Percentiles rank a stretch among this genome's conserved stretches.
phyloP scores from a whole-genome alignment of 2,888 invertebrate species.

The Diaprepes abbreviatus region DNA sequence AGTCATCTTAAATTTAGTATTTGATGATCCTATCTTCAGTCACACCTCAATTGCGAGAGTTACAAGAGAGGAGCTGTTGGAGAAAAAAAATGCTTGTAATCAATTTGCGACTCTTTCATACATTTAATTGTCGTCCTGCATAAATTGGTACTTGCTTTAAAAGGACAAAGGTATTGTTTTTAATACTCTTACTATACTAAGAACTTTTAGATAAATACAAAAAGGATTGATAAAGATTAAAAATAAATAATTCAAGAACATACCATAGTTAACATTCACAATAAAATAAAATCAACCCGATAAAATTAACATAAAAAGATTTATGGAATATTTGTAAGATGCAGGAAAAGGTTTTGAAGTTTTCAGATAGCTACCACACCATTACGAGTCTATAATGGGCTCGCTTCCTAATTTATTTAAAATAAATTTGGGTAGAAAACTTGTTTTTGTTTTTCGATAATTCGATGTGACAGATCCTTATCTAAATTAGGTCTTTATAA shows the following conservation, averaged over 20 bases:
- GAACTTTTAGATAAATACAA: too few species aligned
- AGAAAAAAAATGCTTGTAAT: too few species aligned
- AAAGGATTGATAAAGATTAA: too few species aligned
- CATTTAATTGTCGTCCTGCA: too few species aligned
- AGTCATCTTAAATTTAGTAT: too few species aligned
- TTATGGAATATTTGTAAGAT: constrained; percentile 42
- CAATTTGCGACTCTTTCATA: too few species aligned
- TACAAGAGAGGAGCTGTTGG: too few species aligned
- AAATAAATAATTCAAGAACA: constrained; percentile 29
- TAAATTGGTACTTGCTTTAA: too few species aligned
- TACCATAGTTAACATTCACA: background rate
- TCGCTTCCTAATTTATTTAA: constrained; percentile 45
- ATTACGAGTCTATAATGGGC: constrained; percentile 41
- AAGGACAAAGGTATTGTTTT: too few species aligned
- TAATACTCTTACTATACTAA: too few species aligned
- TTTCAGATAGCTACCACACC: constrained; percentile 45
- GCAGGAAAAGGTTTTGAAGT: constrained; percentile 39
- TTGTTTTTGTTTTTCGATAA: constrained; percentile 37
- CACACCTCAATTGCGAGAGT: too few species aligned
- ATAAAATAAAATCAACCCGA: constrained; percentile 28
- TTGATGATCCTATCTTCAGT: too few species aligned
- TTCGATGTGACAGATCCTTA: constrained; percentile 36
- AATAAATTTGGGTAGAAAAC: constrained; percentile 42
- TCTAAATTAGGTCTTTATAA: constrained; percentile 44
- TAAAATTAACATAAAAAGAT: constrained; percentile 43